Percentiles rank a stretch among this genome's conserved stretches.
Conservation (phyloP, 2,888 invertebrate genomes). For the Griposia aprilina region DNA sequence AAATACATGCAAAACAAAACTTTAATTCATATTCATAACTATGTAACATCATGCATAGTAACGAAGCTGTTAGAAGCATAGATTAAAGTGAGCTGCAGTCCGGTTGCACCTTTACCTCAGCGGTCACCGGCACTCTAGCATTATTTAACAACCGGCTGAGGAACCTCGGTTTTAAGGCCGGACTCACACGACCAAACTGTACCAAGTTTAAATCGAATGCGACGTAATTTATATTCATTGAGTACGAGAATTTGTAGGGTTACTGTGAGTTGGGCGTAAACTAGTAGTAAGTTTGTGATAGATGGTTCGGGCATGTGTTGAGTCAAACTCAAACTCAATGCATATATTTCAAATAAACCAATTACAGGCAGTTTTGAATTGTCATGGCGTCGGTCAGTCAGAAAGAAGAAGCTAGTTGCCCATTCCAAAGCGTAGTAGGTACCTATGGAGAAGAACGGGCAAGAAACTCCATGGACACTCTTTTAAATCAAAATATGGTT, state of each 20-base stretch:
- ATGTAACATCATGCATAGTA: neutral
- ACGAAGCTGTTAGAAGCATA: neutral
- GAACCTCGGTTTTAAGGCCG: neutral
- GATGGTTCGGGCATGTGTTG: neutral
- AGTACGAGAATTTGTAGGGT: conserved; percentile 1
- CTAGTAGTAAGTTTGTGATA: neutral
- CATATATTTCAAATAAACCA: too few relatives aligned
- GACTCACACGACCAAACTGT: neutral
- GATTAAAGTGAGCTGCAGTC: conserved; percentile 11
- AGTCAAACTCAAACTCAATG: too few relatives aligned
- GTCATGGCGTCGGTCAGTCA: too few relatives aligned
- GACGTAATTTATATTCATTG: conserved; percentile 27
- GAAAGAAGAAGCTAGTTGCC: too few relatives aligned
- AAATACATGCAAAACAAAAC: neutral
- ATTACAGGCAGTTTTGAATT: too few relatives aligned
- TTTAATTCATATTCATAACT: neutral
- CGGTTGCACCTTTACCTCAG: neutral
- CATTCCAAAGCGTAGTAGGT: too few relatives aligned
- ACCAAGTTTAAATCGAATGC: conserved; percentile 31
- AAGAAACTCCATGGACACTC: too few relatives aligned
- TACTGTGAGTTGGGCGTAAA: conserved; percentile 4
- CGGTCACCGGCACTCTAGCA: neutral
- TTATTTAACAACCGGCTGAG: conserved; percentile 11
- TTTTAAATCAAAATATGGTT: too few relatives aligned
- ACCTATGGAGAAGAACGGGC: too few relatives aligned